Base-by-base conservation (phyloP, 2,888 invertebrate species). In the Zaprionus lineosus region DNA sequence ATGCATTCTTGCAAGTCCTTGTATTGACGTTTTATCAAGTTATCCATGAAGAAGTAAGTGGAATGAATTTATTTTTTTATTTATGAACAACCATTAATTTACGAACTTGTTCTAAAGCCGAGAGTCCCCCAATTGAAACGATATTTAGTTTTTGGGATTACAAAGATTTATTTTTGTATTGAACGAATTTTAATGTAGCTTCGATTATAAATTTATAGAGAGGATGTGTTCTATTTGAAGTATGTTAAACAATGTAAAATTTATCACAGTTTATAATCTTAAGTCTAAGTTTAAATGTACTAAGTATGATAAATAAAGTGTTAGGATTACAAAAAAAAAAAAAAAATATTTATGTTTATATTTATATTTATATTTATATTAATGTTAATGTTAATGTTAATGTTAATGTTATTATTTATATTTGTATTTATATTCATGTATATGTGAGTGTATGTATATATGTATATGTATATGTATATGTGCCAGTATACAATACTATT, bases 251-350 rank as follows among this genome's bases (percentile, higher is more conserved):
- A 82, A 86, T 84, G 83, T 70, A 84, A 86, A 84, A 72, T 78
- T 62, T 84, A 84, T 84, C 84, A 84, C 84, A 84, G 84, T 70
- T 86, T 83, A 79, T 59, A 83, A 74, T 71, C 84, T 84, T 84
- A 84, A 51, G 14, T 34, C 64, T 83, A 85, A 47, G 33, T 55
- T 73, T 52, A 61, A 59, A 24, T 31, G 31, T 31, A 24, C 24
- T 24, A 24, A 8, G 24, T 21, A 21, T 21, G 21, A 24, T 24
- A 29, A 29, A 15, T 33, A 15, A 33, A 16, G 14, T 15, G 33
- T 15, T 15, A 33, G 16, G 33, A 2, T 4, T 7, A 9, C 9
- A 12, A 29, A 29, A 12, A 29, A 29, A 29, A 29, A 56, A 57
- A 47, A 56, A 43, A 65, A 12, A 5, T 12, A 29, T 29, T 29